Evolutionary conservation across 2,888 invertebrate species (phyloP).

Genomic region (Bembecia ichneumoniformis): DNA sequence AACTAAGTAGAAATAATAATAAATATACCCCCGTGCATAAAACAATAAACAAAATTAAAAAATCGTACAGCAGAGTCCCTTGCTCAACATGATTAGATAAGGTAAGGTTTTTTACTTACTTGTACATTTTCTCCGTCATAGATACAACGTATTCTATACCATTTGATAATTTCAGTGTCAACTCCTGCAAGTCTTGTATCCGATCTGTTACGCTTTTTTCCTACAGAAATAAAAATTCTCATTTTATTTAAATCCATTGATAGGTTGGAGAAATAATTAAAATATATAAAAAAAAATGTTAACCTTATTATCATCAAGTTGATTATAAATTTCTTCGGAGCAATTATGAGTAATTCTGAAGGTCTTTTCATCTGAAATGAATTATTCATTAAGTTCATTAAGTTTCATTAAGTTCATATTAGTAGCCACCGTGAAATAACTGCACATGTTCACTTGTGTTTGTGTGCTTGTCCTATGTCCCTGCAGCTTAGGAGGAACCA

Average conservation of each 20-base stretch:
- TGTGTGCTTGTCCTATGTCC: no score
- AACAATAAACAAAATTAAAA: no score
- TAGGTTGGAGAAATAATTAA: neutral
- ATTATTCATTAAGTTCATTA: no score
- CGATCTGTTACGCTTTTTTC: conserved; percentile 33
- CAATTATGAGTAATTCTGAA: neutral
- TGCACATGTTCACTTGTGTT: no score
- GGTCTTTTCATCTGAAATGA: neutral
- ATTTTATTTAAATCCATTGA: neutral
- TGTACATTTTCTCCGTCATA: conserved; percentile 39
- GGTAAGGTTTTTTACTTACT: conserved; percentile 46
- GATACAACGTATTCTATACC: conserved; percentile 47
- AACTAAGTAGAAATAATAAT: no score
- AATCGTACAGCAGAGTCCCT: no score
- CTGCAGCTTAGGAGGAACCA: no score
- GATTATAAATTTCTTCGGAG: neutral
- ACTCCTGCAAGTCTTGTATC: conserved; percentile 40
- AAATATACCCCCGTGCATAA: no score
- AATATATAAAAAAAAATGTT: neutral
- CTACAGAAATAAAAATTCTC: conserved; percentile 16
- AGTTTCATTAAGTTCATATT: no score
- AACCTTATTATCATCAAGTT: neutral
- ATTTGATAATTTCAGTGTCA: conserved; percentile 41
- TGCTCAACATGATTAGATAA: no score
- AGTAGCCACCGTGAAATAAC: no score